Evolutionary conservation across 2,113 vertebrate genomes (phyloP).

Genomic region (Columbina picui): DNA sequence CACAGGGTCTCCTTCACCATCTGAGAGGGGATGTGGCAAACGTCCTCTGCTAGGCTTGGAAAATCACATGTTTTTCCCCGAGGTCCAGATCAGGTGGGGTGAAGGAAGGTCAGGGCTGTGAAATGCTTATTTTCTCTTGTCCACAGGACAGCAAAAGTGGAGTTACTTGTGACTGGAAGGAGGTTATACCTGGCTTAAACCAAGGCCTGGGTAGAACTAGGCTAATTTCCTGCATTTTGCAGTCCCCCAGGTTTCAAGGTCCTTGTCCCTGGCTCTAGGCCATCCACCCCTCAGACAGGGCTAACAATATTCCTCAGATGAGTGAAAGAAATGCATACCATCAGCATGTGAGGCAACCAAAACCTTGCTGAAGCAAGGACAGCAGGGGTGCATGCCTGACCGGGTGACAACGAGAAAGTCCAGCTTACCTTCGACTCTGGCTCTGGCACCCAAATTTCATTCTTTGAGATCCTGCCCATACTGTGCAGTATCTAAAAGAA

Average conservation of each 20-base stretch:
- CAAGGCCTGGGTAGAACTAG: neutral
- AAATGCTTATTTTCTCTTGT: neutral
- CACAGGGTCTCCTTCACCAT: fast-evolving
- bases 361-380: neutral
- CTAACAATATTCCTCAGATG: neutral
- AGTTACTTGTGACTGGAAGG: neutral
- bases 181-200: neutral
- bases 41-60: fast-evolving
- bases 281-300: neutral
- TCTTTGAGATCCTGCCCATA: slow-evolving; percentile 83
- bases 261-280: neutral
- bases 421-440: slow-evolving; percentile 82
- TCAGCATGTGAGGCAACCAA: neutral
- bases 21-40: fast-evolving
- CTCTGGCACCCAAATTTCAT: slow-evolving; percentile 87
- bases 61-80: neutral
- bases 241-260: neutral
- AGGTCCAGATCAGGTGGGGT: neutral
- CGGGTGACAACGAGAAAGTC: neutral
- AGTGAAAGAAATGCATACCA: neutral
- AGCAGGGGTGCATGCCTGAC: fast-evolving
- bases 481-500: slow-evolving; percentile 82
- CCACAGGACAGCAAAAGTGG: neutral
- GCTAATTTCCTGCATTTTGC: neutral
- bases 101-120: neutral